Evolutionary conservation across 1,140 invertebrate genomes (phyloP).

Genomic region (Aricia agestis): DNA sequence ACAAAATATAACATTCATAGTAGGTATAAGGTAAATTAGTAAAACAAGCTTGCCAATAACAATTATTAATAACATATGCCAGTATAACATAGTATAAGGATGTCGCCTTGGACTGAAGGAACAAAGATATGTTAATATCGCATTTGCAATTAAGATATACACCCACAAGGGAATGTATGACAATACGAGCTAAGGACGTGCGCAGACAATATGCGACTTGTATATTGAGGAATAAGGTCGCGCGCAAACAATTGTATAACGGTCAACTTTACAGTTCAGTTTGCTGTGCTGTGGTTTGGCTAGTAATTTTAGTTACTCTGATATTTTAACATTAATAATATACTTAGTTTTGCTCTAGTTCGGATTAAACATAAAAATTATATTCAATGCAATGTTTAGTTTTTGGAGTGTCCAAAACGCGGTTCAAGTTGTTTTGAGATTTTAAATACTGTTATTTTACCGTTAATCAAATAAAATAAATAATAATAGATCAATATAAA

Average conservation of each 20-base stretch:
- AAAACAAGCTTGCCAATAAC: background rate
- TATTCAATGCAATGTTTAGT: too few species aligned
- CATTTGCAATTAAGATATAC: conserved; percentile 71
- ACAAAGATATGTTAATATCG: conserved; percentile 66
- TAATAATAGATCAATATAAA: too few species aligned
- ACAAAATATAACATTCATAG: too few species aligned
- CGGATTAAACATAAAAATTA: too few species aligned
- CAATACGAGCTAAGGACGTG: conserved; percentile 27
- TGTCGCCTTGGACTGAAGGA: conserved; percentile 47
- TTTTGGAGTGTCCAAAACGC: too few species aligned
- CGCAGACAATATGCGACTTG: background rate
- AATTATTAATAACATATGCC: background rate
- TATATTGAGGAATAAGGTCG: conserved; percentile 3
- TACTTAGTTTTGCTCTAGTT: too few species aligned
- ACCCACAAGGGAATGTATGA: conserved; percentile 61
- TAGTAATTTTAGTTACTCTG: too few species aligned
- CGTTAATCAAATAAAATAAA: too few species aligned
- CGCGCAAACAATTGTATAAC: background rate
- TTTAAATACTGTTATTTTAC: too few species aligned
- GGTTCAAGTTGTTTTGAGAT: too few species aligned
- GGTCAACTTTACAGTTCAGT: background rate
- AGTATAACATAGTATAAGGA: conserved; percentile 7
- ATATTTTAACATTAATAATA: too few species aligned
- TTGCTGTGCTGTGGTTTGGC: background rate
- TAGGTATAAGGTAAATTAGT: background rate